Evolutionary conservation across 2,888 invertebrate genomes (phyloP), one percentile per base, ranked within the genome.

Genomic region (Brachypalpus laphriformis): DNA sequence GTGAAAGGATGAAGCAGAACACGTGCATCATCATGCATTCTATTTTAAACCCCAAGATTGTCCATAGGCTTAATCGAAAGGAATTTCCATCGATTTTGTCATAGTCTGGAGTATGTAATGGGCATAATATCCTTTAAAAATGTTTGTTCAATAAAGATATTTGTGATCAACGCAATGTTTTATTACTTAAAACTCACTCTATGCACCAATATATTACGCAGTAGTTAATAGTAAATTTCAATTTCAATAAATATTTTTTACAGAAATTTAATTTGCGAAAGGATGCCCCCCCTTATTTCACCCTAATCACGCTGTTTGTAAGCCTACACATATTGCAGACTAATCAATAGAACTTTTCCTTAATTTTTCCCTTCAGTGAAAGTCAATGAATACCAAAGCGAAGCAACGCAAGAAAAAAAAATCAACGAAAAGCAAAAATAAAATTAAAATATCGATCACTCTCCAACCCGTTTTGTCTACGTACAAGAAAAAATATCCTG

Each of bases 361-460:
- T 82, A 82, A 80, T 75, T 59, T 76, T 54, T 81, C 34, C 66
- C 65, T 76, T 18, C 75, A 80, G 51, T 70, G 74, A 74, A 74
- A 74, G 78, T 83, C 68, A 49, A 68, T 68, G 68, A 70, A 54
- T 83, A 18, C 49, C 34, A 56, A 31, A 63, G 74, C 56, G 34
- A 57, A 31, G 14, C 25, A 31, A 86, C 42, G 70, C 71, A 85
- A 76, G 74, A 75, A 86, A 83, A 88, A 88, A 80, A 88, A 70
- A 76, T 59, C 47, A n/a, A 63, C 45, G 75, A 42, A 76, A 87
- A 88, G 87, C 78, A 85, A 83, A 87, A 89, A 89, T 89, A 89
- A 89, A 90, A 89, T 90, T 90, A 90, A 91, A 90, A 90, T 90
- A 90, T 91, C 91, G 91, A 90, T 91, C 90, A 89, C 87, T 86